These are phyloP conservation scores for Crioceris asparagi DNA, from an alignment of 2,888 invertebrate genomes.

Conservation along the genomic window DNA sequence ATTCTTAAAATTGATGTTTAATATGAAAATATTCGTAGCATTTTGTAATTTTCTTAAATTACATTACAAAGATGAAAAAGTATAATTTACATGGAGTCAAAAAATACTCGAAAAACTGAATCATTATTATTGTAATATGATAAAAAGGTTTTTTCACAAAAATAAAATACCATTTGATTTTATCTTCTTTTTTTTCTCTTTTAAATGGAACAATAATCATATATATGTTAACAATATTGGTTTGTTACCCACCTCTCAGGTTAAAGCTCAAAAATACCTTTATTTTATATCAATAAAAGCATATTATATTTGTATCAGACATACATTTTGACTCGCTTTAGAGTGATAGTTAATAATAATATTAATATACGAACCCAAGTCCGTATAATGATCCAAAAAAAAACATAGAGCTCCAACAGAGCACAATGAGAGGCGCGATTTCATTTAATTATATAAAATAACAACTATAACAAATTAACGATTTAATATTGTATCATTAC, in stretches of 20 bases:
- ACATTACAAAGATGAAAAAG: conserved; percentile 37
- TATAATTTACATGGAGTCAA: conserved; percentile 31
- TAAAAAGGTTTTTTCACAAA: conserved; percentile 35
- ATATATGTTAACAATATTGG: conserved; percentile 32
- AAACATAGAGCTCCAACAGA: no score
- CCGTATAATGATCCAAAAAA: no score
- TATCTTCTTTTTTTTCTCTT: no score
- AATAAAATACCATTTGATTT: conserved; percentile 32
- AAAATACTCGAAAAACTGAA: conserved; percentile 29
- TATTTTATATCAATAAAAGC: conserved; percentile 36
- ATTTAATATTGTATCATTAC: conserved; percentile 37
- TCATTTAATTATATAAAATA: conserved; percentile 34
- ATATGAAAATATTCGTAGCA: conserved; percentile 40
- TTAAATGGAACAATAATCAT: conserved; percentile 34
- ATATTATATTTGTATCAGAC: no score
- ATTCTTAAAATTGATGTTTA: conserved; percentile 38
- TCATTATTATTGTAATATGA: conserved; percentile 22
- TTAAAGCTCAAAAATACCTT: conserved; percentile 36
- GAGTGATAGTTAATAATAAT: no score
- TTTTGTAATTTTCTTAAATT: conserved; percentile 36
- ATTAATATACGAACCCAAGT: no score
- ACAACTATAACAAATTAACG: conserved; percentile 39
- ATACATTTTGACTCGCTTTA: no score
- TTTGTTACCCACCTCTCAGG: conserved; percentile 36
- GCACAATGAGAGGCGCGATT: conserved; percentile 10